phyloP scores from a whole-genome alignment of 2,888 invertebrate species.

The Gymnoscelis rufifasciata region DNA sequence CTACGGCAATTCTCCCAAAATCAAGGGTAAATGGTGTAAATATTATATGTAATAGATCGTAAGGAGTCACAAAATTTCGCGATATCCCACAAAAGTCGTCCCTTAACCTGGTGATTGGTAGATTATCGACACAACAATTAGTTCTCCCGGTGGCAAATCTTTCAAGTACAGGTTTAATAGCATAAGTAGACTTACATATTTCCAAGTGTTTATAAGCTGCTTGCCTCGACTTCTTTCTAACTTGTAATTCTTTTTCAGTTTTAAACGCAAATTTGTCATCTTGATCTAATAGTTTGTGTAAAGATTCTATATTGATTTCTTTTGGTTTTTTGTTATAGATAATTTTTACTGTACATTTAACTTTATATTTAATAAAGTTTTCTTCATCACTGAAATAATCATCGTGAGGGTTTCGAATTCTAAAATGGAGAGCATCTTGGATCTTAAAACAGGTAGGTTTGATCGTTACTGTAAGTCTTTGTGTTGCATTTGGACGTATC shows the following conservation, averaged over 20 bases:
- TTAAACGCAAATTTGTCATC: constrained; percentile 51
- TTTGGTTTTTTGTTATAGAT: constrained; percentile 38
- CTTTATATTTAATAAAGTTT: constrained; percentile 45
- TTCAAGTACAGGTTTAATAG: constrained; percentile 35
- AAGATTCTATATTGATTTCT: constrained; percentile 44
- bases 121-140: constrained; percentile 36
- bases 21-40: constrained; percentile 50
- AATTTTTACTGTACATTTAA: constrained; percentile 46
- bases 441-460: constrained; percentile 54
- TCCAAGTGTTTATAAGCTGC: constrained; percentile 42
- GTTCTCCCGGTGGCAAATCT: constrained; percentile 41
- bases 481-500: constrained; percentile 56
- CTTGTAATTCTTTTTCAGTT: constrained; percentile 41
- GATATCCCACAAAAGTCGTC: constrained; percentile 45
- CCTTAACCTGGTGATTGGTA: constrained; percentile 24
- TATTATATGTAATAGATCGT: constrained; percentile 50
- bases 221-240: constrained; percentile 36
- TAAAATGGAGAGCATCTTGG: constrained; percentile 43
- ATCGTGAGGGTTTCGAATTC: constrained; percentile 53
- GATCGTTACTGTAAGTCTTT: constrained; percentile 43
- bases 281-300: constrained; percentile 54
- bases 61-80: constrained; percentile 35
- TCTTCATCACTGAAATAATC: constrained; percentile 22
- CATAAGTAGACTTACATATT: constrained; percentile 37
- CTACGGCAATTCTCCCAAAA: constrained; percentile 57